Percentiles rank a stretch among this genome's conserved stretches.
phyloP scores from a whole-genome alignment of 2,797 vertebrate genomes.

The Pempheris klunzingeri region DNA sequence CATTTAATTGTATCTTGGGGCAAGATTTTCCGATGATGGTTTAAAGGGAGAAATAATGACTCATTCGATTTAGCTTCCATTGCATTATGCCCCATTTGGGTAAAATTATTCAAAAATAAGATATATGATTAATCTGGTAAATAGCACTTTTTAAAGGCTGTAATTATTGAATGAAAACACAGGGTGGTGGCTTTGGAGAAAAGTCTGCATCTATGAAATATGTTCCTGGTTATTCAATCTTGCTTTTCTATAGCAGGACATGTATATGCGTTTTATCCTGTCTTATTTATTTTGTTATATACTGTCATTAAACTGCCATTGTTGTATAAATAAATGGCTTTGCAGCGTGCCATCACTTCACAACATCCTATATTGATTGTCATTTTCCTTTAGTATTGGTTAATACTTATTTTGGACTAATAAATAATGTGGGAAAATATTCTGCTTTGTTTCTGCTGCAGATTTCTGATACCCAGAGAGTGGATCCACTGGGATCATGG shows the following conservation, averaged over 20 bases:
- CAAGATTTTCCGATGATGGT: conserved; percentile 76
- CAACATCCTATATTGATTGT: conserved; percentile 5
- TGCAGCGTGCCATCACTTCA: background rate
- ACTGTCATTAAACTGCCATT: background rate
- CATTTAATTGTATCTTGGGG: conserved; percentile 78
- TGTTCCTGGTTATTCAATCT: background rate
- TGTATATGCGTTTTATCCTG: background rate
- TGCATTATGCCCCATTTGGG: conserved; percentile 47
- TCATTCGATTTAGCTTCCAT: conserved; percentile 66
- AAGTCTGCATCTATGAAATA: background rate
- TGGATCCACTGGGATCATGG: conserved; percentile 94
- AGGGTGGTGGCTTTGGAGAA: background rate
- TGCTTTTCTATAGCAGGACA: background rate
- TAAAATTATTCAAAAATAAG: conserved; percentile 62
- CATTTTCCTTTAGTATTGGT: background rate
- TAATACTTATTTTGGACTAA: background rate
- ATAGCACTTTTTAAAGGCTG: conserved; percentile 50
- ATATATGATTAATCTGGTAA: conserved; percentile 65
- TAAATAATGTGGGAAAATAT: background rate
- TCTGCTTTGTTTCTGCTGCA: conserved; percentile 60
- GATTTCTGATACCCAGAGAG: conserved; percentile 87
- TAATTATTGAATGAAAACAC: conserved; percentile 5
- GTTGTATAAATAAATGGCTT: background rate
- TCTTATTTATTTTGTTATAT: background rate
- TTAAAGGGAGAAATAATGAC: conserved; percentile 77